Evolutionary conservation across 2,797 vertebrate species (phyloP), one percentile per base, ranked within the genome.

Genomic region (Schizothorax lantsangensis): DNA sequence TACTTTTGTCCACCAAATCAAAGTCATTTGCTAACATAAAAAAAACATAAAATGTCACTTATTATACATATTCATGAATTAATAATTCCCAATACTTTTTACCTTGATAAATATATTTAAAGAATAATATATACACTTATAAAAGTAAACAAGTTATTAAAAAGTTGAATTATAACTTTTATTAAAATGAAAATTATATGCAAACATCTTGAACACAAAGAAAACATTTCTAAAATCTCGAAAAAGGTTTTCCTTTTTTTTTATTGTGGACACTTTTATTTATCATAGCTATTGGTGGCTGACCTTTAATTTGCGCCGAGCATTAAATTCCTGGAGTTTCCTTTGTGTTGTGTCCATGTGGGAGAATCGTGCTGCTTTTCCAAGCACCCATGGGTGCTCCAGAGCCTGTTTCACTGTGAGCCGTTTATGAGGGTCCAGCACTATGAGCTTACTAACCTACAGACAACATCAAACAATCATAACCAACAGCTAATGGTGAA

Each of bases 281-380:
- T 36, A 21, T 21, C 17, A 69, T 17, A 30, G 2, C 45, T 5
- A 79, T 43, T 6, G 49, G 23, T 9, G 15, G 40, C 45, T 84
- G 15, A 97, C 97, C 96, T 98, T 98, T 1, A 98, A 95, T 17
- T 98, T 98, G 87, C 96, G 93, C 2, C 96, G 93, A 38, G 97
- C 97, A 0, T 97, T 97, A 69, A 98, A 98, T 88, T 98, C 97
- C 92, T 97, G 95, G 15, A 98, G 93, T 57, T 97, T 97, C 90
- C 95, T 96, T 93, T 98, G 97, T 0, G 97, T 96, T 43, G 95
- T 96, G 91, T 98, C 97, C 97, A 98, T 97, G 93, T 97, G 97
- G 3, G 96, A 97, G 88, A 97, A 95, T 9, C 97, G 97, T 0
- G 96, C 96, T 0, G 96, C 95, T 68, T 97, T 97, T 3, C 97